Conservation (phyloP, 2,888 invertebrate genomes). For the Sisyra nigra region DNA sequence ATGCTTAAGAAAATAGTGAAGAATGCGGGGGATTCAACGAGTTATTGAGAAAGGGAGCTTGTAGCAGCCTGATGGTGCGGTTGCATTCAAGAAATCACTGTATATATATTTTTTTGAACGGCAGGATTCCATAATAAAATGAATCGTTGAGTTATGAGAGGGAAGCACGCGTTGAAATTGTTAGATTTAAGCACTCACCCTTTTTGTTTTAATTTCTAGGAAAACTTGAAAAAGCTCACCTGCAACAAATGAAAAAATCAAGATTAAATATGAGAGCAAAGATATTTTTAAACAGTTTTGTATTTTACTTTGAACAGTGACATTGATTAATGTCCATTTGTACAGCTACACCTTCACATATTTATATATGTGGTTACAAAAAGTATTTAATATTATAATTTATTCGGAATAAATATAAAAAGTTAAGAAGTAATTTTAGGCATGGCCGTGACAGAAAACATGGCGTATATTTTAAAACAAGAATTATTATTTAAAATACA, state of each 20-base stretch:
- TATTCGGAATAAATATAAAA: constrained; percentile 13
- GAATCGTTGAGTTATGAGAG: too few relatives aligned
- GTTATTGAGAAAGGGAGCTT: too few relatives aligned
- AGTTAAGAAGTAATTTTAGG: constrained; percentile 19
- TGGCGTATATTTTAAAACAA: constrained; percentile 24
- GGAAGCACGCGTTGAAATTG: too few relatives aligned
- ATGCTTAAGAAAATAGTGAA: too few relatives aligned
- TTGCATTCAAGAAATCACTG: too few relatives aligned
- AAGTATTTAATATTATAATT: constrained; percentile 17
- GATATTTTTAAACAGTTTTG: constrained; percentile 2
- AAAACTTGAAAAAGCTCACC: constrained; percentile 2
- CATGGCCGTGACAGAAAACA: constrained; percentile 19
- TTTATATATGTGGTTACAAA: constrained; percentile 3
- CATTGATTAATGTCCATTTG: constrained; percentile 12
- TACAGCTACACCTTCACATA: constrained; percentile 7
- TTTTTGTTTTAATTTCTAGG: background rate
- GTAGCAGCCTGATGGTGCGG: too few relatives aligned
- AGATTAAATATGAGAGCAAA: background rate
- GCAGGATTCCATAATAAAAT: too few relatives aligned
- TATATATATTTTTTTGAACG: too few relatives aligned
- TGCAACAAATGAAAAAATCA: constrained; percentile 6
- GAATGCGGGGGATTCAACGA: too few relatives aligned
- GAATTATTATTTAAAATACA: constrained; percentile 17
- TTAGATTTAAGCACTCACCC: too few relatives aligned
- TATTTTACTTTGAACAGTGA: background rate